Evolutionary conservation across 2,888 invertebrate genomes (phyloP).

Genomic region (Lasioglossum morio): DNA sequence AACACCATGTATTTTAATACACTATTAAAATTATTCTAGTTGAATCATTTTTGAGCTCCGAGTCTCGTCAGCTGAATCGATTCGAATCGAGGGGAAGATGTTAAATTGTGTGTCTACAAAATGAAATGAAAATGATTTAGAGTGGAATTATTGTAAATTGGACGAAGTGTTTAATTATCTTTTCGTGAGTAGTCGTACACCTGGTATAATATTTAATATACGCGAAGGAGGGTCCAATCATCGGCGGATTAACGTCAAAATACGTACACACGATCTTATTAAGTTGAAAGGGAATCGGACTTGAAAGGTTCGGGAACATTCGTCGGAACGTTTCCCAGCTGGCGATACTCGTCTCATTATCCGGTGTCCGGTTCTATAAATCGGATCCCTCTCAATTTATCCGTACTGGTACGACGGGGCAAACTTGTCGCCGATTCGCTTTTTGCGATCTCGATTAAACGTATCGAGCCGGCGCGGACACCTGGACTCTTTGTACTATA

Average conservation of each 20-base stretch:
- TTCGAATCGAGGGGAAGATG: too few species aligned
- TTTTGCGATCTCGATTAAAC: slow-evolving; percentile 24
- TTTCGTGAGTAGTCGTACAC: too few species aligned
- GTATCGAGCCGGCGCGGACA: background rate
- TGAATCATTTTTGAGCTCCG: too few species aligned
- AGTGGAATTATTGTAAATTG: too few species aligned
- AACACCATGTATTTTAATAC: too few species aligned
- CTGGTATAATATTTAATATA: background rate
- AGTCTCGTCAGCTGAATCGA: too few species aligned
- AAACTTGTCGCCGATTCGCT: slow-evolving; percentile 12
- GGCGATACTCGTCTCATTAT: slow-evolving; percentile 25
- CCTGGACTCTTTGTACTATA: background rate
- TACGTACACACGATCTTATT: background rate
- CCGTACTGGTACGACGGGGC: background rate
- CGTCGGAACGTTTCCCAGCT: background rate
- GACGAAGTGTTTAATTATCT: too few species aligned
- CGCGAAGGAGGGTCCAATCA: background rate
- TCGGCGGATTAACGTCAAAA: background rate
- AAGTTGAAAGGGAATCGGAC: background rate
- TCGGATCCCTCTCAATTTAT: background rate
- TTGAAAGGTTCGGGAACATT: background rate
- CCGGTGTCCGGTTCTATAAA: background rate
- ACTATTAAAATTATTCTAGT: too few species aligned
- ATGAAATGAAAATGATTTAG: too few species aligned
- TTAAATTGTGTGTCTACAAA: too few species aligned